Conservation (phyloP, 1,140 invertebrate genomes). For the Condylostylus longicornis region DNA sequence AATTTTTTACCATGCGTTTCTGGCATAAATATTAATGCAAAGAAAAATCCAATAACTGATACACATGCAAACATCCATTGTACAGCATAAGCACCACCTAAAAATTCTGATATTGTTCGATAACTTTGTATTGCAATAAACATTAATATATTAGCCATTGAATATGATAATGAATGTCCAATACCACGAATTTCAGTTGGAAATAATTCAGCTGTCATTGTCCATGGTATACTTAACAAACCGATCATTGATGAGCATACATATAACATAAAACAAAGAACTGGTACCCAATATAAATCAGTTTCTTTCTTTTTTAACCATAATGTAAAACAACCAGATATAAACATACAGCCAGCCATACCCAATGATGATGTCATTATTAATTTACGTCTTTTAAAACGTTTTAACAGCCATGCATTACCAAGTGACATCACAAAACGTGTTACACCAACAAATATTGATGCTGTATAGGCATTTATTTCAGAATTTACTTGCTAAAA, state of each 20-base stretch:
- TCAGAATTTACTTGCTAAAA: constrained; percentile 34
- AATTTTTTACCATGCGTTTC: constrained; percentile 56
- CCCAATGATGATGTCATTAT: constrained; percentile 36
- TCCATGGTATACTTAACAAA: constrained; percentile 42
- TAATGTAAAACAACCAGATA: constrained; percentile 38
- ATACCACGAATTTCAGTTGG: constrained; percentile 42
- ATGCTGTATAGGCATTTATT: constrained; percentile 36
- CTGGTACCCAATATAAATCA: constrained; percentile 20
- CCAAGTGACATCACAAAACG: constrained; percentile 44
- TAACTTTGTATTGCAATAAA: constrained; percentile 39
- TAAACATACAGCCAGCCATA: constrained; percentile 37
- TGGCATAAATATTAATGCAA: constrained; percentile 46
- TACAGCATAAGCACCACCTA: constrained; percentile 41
- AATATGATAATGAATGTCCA: constrained; percentile 37
- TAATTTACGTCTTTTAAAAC: constrained; percentile 35
- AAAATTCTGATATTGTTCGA: constrained; percentile 26
- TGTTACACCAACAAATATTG: constrained; percentile 46
- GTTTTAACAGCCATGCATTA: constrained; percentile 37
- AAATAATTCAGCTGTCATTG: constrained; percentile 45
- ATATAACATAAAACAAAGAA: constrained; percentile 36
- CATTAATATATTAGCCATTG: constrained; percentile 39
- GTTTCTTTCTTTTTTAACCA: constrained; percentile 28
- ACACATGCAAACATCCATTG: constrained; percentile 56
- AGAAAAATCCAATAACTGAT: constrained; percentile 39
- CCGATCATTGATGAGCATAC: constrained; percentile 42